Evolutionary conservation across 2,113 vertebrate genomes (phyloP), one percentile per base, ranked within the genome.

Genomic region (Rhinoderma darwinii): DNA sequence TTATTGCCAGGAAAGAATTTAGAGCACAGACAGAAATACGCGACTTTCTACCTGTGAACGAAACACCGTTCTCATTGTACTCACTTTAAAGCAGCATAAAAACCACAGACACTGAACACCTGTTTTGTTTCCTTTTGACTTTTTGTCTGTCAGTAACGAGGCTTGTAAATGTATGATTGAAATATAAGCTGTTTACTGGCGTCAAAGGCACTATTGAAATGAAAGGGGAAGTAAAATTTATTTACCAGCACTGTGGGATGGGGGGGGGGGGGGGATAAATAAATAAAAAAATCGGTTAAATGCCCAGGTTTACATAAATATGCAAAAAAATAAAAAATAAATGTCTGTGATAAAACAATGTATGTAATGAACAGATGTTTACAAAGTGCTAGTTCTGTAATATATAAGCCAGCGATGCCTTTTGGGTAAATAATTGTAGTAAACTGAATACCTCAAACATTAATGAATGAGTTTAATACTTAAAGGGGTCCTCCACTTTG

Each of bases 101-200:
- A 84, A 84, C 82, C 82, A 74, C 82, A 84, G 43, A 20, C 44
- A 51, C 63, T 72, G 61, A 84, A 59, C 66, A 73, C 82, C 47
- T 70, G 30, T 43, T 72, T 72, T 74, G 68, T 72, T 84, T 74
- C 68, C 66, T 56, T 74, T 43, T 84, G 30, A 74, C 68, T 74
- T 54, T 83, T 72, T 56, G 68, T 35, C 68, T 84, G 47, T 74
- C 82, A 56, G 82, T 22, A 73, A 11, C 47, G 35, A 14, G 37
- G 10, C 25, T 81, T 81, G 37, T 37, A 81, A 59, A 81, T 43
- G 22, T 81, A 61, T 0, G 8, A 43, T 3, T 25, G 51, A 61
- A 56, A 22, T 81, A 22, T 59, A 81, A 81, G 50, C 54, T 54
- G 18, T 78, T 78, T 72, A 72, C 37, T 72, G 32, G 8, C 39